Base-by-base conservation (phyloP, 1,140 invertebrate species). In the Sycobia sp. region DNA sequence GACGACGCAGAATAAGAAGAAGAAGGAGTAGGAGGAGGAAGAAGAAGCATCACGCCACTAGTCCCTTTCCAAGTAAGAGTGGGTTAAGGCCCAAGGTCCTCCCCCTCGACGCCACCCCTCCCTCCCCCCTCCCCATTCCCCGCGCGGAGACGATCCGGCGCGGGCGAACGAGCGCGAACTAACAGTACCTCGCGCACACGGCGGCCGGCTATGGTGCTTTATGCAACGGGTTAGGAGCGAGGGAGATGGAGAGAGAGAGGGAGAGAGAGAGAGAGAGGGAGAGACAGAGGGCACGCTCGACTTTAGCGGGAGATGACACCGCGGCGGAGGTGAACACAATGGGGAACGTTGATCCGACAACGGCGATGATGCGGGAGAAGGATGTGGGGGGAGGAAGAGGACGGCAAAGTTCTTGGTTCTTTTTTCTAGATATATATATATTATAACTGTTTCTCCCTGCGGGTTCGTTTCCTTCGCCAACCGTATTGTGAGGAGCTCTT, bases 11-110 rank as follows among this genome's bases (percentile, higher is more conserved):
- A n/a, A n/a, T n/a, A n/a, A n/a, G n/a, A n/a, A n/a, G n/a, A n/a
- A n/a, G 57, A 16, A 22, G 10, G 27, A 18, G 13, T 29, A 32
- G 27, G 11, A 11, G 27, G 7, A 7, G 46, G 46, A 49, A 16
- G n/a, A 49, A 7, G 51, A 64, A 68, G 61, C 67, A 72, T 68
- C 57, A 74, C 69, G 68, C 65, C 63, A 73, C 71, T 74, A 76
- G 73, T 78, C 74, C 76, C 73, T 77, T 77, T 78, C 74, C 71
- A 72, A 75, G 70, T 73, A 77, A 80, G 74, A 79, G 73, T 78
- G 75, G 76, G 77, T 80, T 79, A 80, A 80, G 76, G 76, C 77
- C 75, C 76, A 80, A 79, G 77, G 77, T 80, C 76, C 78, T 76
- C 62, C 29, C 11, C 20, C 32, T 29, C 23, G 16, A 44, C 32